Evolutionary conservation across 2,888 invertebrate species (phyloP), one percentile per base, ranked within the genome.

Genomic region (Epirrita christyi): DNA sequence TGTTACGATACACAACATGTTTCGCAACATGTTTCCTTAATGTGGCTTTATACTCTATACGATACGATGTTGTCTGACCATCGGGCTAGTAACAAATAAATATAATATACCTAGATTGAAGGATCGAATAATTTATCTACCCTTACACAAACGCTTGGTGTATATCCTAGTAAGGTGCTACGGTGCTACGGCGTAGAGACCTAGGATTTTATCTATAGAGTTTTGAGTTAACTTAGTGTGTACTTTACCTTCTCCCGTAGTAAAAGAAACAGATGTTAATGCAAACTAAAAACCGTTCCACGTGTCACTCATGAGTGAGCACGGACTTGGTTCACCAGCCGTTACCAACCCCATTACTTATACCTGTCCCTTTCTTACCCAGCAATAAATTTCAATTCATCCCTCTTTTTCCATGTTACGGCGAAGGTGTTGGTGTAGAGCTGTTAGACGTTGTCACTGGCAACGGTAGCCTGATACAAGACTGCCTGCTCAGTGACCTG

Each of bases 401-500:
- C 85, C 75, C 78, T 85, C 66, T 86, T 79, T 59, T 72, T 75
- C 78, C 53, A 69, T 68, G 73, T 73, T 77, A 76, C 75, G 74
- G 83, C 85, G 84, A 75, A 81, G 73, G 75, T 84, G 83, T 78
- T 82, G 75, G 80, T 82, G 78, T 72, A 75, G 78, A 82, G 87
- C 86, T 90, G 91, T 90, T 91, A 83, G 78, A 77, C 84, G 91
- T 91, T 86, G 91, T 83, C 86, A 83, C 67, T 70, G 80, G 89
- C 90, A 90, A 92, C 91, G 81, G 81, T 76, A 81, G 85, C 79
- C 78, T 80, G 75, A 88, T 83, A 89, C 86, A 85, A 76, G 79
- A 73, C 78, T 78, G 77, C 78, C 78, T 77, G 71, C 75, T 72
- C 73, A 77, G 78, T 72, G 71, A 78, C 70, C 80, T 78, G 78